phyloP scores from a whole-genome alignment of 2,797 vertebrate genomes.

The Sebastolobus altivelis region DNA sequence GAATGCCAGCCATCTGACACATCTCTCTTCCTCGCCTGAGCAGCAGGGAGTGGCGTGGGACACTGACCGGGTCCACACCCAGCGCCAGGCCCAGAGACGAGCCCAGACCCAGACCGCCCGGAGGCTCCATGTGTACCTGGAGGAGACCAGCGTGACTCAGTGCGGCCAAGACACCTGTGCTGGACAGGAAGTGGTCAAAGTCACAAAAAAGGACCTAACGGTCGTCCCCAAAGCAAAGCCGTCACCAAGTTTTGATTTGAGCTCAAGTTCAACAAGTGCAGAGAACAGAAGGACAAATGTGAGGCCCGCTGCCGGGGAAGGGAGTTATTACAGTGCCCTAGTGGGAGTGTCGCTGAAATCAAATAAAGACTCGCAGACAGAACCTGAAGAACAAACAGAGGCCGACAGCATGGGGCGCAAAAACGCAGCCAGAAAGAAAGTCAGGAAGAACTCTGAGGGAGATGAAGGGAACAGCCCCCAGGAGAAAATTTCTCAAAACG shows the following conservation, averaged over 20 bases:
- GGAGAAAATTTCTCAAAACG: constrained; percentile 47
- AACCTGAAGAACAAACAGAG: constrained; percentile 49
- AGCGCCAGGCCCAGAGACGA: constrained; percentile 35
- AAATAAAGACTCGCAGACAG: constrained; percentile 50
- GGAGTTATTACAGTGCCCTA: constrained; percentile 46
- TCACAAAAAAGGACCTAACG: constrained; percentile 61
- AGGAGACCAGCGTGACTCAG: constrained; percentile 80
- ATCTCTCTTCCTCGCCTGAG: constrained; percentile 51
- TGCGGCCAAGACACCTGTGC: constrained; percentile 6
- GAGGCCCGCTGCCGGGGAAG: constrained; percentile 8
- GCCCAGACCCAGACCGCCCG: constrained; percentile 54
- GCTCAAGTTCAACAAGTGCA: constrained; percentile 15
- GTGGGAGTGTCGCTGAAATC: constrained; percentile 66
- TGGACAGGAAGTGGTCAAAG: constrained; percentile 60
- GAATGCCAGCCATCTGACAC: constrained; percentile 79
- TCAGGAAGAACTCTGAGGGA: constrained; percentile 68
- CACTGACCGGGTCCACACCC: constrained; percentile 61
- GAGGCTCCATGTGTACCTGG: constrained; percentile 78
- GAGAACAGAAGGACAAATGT: constrained; percentile 51
- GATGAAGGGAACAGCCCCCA: constrained; percentile 57
- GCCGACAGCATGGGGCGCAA: constrained; percentile 79
- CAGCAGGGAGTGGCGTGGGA: constrained; percentile 67
- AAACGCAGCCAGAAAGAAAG: constrained; percentile 68
- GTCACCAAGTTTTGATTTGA: constrained; percentile 35
- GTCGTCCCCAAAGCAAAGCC: constrained; percentile 59